Conservation (phyloP, 1,140 invertebrate species). For the Myzus persicae region DNA sequence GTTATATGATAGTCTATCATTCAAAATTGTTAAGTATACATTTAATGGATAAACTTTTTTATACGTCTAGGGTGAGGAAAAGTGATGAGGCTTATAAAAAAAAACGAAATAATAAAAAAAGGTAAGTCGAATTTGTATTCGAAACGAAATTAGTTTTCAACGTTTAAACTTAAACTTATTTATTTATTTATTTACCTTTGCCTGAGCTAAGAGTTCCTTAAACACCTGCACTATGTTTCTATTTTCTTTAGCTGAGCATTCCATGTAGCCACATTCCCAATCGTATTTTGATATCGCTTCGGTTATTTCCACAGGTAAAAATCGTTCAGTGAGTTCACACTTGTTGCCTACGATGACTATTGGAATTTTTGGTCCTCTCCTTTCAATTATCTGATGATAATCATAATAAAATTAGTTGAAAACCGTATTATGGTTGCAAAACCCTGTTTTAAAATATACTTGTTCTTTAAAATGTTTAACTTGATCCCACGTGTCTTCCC, state of each 20-base stretch:
- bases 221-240: conserved; percentile 65
- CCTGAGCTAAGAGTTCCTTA: conserved; percentile 68
- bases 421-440: background rate
- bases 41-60: too few species aligned
- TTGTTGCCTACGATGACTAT: conserved; percentile 71
- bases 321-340: conserved; percentile 65
- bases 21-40: background rate
- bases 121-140: background rate
- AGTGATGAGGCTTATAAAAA: too few species aligned
- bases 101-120: background rate
- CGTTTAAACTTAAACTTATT: background rate
- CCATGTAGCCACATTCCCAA: conserved; percentile 70
- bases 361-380: conserved; percentile 64
- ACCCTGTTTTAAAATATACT: conserved; percentile 60
- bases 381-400: conserved; percentile 62
- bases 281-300: conserved; percentile 67
- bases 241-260: conserved; percentile 69
- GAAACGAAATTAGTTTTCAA: background rate
- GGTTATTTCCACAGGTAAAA: conserved; percentile 64
- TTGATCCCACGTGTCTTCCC: conserved; percentile 68
- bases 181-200: conserved; percentile 64
- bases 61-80: too few species aligned
- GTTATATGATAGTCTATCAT: background rate
- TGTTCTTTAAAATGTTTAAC: conserved; percentile 64
- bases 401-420: conserved; percentile 12